Evolutionary conservation across 2,888 invertebrate species (phyloP).

Genomic region (Plebejus anna): DNA sequence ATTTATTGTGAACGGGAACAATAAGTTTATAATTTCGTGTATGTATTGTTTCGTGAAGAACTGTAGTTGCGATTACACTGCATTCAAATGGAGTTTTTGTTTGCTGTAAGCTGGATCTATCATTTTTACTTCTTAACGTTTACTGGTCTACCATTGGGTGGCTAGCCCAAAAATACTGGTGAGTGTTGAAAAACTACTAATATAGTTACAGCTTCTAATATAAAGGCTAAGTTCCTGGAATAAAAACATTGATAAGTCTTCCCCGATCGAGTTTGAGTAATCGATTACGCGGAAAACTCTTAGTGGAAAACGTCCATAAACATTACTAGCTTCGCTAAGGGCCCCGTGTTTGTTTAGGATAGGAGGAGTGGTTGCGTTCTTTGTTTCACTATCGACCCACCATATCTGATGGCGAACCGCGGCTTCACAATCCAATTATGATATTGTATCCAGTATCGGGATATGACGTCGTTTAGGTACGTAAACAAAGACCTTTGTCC

Average conservation of each 20-base stretch:
- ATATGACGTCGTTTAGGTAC: neutral
- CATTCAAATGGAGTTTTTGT: neutral
- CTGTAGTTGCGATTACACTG: neutral
- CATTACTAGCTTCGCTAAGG: neutral
- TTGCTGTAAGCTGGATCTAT: no score
- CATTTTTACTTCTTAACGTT: neutral
- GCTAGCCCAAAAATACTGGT: neutral
- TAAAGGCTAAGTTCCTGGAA: neutral
- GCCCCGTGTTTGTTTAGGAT: neutral
- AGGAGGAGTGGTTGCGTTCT: conserved; percentile 4
- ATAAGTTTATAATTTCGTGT: conserved; percentile 18
- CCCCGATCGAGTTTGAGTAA: neutral
- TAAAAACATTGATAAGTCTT: neutral
- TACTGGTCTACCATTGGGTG: neutral
- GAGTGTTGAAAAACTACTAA: no score
- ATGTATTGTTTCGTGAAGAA: neutral
- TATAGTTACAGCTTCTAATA: neutral
- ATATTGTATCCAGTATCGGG: neutral
- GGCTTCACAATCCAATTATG: conserved; percentile 12
- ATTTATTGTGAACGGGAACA: neutral
- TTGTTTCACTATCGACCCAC: conserved; percentile 6
- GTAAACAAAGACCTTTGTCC: neutral
- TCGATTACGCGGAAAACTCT: neutral
- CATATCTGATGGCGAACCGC: conserved; percentile 10
- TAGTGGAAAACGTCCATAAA: neutral